phyloP scores from a whole-genome alignment of 2,888 invertebrate species.

The Drosophila mimetica region DNA sequence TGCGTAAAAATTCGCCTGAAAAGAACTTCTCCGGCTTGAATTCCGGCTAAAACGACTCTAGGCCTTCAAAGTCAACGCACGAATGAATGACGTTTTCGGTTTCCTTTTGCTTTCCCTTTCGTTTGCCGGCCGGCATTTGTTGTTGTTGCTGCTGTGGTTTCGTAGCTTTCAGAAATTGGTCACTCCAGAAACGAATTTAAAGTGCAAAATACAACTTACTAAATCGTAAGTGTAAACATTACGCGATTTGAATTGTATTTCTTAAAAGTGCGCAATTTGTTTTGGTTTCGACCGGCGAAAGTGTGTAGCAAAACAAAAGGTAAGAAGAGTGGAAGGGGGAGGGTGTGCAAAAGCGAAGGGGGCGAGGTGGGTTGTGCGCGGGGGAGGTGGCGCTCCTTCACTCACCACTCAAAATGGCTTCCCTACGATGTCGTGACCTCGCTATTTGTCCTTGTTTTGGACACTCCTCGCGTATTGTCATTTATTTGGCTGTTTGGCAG shows the following conservation, averaged over 20 bases:
- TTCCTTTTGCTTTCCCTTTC: slow-evolving; percentile 36
- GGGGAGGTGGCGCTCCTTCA: background rate
- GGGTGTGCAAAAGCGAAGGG: too few species aligned
- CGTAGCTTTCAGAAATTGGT: slow-evolving; percentile 2
- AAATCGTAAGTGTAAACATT: background rate
- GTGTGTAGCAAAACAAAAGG: slow-evolving; percentile 35
- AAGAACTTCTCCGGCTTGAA: slow-evolving; percentile 14
- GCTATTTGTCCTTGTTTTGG: slow-evolving; percentile 2
- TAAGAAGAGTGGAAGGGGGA: background rate
- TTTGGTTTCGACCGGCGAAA: slow-evolving; percentile 17
- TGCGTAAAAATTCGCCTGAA: slow-evolving; percentile 7
- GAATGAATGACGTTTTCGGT: slow-evolving; percentile 28
- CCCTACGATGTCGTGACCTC: slow-evolving; percentile 3
- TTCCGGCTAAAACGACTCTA: slow-evolving; percentile 1
- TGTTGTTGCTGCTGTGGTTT: slow-evolving; percentile 1
- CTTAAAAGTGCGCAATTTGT: background rate
- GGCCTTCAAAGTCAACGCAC: slow-evolving; percentile 46
- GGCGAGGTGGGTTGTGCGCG: too few species aligned
- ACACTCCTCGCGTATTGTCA: slow-evolving; percentile 14
- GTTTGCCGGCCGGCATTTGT: slow-evolving; percentile 32
- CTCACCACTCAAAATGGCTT: slow-evolving; percentile 26
- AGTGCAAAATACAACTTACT: background rate
- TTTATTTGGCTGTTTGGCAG: slow-evolving; percentile 25
- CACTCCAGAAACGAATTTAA: slow-evolving; percentile 3
- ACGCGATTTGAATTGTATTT: slow-evolving; percentile 5